phyloP scores from a whole-genome alignment of 2,113 vertebrate species.

The Castor canadensis region DNA sequence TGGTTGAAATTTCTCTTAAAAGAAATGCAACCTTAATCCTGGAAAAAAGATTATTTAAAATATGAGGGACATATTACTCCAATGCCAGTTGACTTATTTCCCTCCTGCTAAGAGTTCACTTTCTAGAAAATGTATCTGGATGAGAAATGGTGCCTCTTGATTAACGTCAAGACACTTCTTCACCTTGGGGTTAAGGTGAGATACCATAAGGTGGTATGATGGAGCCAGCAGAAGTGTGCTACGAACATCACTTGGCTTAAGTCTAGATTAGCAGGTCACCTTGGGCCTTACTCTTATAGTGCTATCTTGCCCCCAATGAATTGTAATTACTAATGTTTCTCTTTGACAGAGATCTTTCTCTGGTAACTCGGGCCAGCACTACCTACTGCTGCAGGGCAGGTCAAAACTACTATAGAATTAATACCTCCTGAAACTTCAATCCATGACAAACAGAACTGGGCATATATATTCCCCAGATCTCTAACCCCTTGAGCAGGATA shows the following conservation, averaged over 20 bases:
- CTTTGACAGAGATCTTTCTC: conserved; percentile 23
- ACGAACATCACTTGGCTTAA: conserved; percentile 3
- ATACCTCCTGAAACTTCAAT: background rate
- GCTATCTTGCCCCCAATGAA: background rate
- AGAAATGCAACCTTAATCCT: background rate
- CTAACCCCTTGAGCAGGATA: background rate
- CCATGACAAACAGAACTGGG: background rate
- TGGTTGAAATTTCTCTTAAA: background rate
- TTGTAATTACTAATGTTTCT: background rate
- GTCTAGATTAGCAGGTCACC: background rate
- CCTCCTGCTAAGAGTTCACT: background rate
- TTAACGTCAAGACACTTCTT: background rate
- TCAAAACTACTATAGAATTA: background rate
- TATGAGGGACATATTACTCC: background rate
- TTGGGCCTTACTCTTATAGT: background rate
- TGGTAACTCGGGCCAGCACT: background rate
- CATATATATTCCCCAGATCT: background rate
- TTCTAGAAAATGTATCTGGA: background rate
- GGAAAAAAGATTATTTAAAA: background rate
- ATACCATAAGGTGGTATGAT: background rate
- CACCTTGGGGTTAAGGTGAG: background rate
- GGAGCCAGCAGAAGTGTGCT: background rate
- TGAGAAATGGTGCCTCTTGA: background rate
- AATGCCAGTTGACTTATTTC: conserved; percentile 28
- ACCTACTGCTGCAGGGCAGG: background rate